Evolutionary conservation across 1,140 invertebrate species (phyloP).

Genomic region (Bombus turneri): DNA sequence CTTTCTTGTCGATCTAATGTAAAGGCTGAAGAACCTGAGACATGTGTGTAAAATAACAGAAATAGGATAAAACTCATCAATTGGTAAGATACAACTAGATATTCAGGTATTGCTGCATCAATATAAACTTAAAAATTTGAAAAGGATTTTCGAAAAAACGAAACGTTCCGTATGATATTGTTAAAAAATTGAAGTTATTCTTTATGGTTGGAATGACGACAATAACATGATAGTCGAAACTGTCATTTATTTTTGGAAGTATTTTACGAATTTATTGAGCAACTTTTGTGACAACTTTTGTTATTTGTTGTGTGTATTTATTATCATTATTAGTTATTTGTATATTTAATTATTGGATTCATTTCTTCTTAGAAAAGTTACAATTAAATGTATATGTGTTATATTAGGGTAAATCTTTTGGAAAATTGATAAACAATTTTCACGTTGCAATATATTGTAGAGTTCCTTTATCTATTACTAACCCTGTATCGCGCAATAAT

Average conservation of each 20-base stretch:
- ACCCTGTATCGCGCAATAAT: not conserved
- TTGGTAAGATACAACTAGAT: not conserved
- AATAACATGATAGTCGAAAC: too few species aligned
- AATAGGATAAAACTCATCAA: not conserved
- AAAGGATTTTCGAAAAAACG: not conserved
- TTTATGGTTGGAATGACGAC: too few species aligned
- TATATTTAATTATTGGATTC: not conserved
- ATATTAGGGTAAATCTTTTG: not conserved
- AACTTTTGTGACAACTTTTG: too few species aligned
- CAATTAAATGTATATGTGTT: not conserved
- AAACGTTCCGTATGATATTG: too few species aligned
- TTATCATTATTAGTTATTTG: too few species aligned
- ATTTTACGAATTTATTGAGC: too few species aligned
- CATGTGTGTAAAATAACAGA: not conserved
- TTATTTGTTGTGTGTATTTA: too few species aligned
- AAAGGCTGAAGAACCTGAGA: not conserved
- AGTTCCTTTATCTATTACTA: not conserved
- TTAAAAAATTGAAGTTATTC: too few species aligned
- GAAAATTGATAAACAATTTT: not conserved
- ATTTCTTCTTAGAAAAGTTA: too few species aligned
- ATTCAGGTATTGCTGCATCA: not conserved
- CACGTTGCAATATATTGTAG: not conserved
- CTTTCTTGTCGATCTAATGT: not conserved
- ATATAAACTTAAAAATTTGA: not conserved
- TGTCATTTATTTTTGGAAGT: too few species aligned